phyloP scores from a whole-genome alignment of 2,797 vertebrate species.

The Centropyge bicolor region DNA sequence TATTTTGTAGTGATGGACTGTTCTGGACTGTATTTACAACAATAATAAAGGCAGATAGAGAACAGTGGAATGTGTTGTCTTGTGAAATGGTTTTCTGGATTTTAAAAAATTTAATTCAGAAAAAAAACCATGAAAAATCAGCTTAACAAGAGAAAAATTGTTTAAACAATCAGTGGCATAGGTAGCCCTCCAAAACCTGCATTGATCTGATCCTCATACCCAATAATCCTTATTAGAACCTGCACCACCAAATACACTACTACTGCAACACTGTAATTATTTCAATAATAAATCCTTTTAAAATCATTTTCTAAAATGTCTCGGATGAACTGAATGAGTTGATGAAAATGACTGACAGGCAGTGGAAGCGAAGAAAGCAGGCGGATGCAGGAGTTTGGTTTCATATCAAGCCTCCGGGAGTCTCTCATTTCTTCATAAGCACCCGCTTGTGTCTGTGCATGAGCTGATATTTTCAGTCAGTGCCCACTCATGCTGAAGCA shows the following conservation, averaged over 20 bases:
- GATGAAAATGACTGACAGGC: not conserved
- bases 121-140: too few species aligned
- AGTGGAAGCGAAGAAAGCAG: not conserved
- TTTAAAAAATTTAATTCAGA: too few species aligned
- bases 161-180: not conserved
- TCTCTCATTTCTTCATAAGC: slow-evolving; percentile 11
- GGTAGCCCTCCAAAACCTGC: not conserved
- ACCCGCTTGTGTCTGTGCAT: not conserved
- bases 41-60: too few species aligned
- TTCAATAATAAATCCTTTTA: not conserved
- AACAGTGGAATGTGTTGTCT: not conserved
- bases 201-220: not conserved
- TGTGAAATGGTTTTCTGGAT: too few species aligned
- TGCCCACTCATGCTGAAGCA: not conserved
- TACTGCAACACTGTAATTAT: not conserved
- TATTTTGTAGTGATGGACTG: not conserved
- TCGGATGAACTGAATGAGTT: not conserved
- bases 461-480: slow-evolving; percentile 25
- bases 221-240: not conserved
- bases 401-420: not conserved
- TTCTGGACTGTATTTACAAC: too few species aligned
- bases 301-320: not conserved
- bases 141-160: too few species aligned
- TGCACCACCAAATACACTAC: not conserved
- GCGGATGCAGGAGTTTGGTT: not conserved